Conservation (phyloP, 2,888 invertebrate species). For the Oasisia sp. region DNA sequence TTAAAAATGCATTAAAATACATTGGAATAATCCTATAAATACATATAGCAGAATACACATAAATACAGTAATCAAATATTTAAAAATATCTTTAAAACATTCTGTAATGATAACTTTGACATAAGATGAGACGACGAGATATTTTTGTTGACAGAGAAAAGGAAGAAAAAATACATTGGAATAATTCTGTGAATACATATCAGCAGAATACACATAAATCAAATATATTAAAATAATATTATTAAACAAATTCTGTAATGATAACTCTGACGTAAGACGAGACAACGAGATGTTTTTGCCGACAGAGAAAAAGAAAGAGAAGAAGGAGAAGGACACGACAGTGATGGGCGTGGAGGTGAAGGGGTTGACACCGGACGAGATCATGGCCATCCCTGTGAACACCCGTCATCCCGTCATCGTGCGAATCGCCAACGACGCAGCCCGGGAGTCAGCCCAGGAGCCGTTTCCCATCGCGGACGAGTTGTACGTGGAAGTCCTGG, state of each 20-base stretch:
- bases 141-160: background rate
- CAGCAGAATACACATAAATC: no score
- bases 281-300: background rate
- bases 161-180: no score
- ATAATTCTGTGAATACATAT: no score
- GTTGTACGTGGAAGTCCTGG: constrained; percentile 58
- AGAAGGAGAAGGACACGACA: constrained; percentile 13
- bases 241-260: no score
- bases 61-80: no score
- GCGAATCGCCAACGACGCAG: constrained; percentile 43
- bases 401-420: background rate
- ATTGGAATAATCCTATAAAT: no score
- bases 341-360: constrained; percentile 20
- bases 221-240: no score
- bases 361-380: constrained; percentile 19
- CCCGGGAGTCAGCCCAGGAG: constrained; percentile 48
- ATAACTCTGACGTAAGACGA: no score
- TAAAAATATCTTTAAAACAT: no score
- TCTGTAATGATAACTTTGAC: no score
- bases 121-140: background rate
- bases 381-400: background rate
- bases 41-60: no score
- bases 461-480: constrained; percentile 42
- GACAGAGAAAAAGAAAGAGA: constrained; percentile 4
- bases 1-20: no score